These are phyloP conservation scores for Hydrocynus forskahlii DNA, from an alignment of 2,797 vertebrate species.

Conservation along the genomic window DNA sequence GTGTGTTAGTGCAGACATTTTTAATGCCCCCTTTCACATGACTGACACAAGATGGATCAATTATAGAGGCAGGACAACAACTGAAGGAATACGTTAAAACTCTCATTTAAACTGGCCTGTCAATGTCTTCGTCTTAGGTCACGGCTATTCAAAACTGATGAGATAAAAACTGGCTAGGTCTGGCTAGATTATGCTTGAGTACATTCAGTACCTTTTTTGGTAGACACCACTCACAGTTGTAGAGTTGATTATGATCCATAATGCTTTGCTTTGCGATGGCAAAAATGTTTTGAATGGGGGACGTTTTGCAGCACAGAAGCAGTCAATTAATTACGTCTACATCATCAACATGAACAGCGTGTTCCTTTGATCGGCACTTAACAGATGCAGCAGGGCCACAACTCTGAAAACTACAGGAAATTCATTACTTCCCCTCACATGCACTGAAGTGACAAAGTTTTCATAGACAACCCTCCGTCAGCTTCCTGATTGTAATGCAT, in stretches of 20 bases:
- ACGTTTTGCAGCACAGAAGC: background rate
- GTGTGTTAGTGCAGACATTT: too few relatives aligned
- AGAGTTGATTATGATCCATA: background rate
- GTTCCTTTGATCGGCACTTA: background rate
- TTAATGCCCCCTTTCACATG: too few relatives aligned
- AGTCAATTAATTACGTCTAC: conserved; percentile 1
- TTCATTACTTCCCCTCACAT: conserved; percentile 52
- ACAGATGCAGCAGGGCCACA: conserved; percentile 3
- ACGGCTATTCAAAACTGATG: too few relatives aligned
- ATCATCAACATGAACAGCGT: conserved; percentile 5
- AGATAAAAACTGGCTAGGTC: too few relatives aligned
- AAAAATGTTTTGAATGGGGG: background rate
- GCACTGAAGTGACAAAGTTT: conserved; percentile 28
- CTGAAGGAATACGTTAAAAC: too few relatives aligned
- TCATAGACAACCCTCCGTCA: conserved; percentile 42
- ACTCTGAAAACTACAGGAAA: conserved; percentile 53
- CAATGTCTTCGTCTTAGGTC: too few relatives aligned
- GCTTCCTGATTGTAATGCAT: conserved; percentile 48
- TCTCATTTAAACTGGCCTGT: too few relatives aligned
- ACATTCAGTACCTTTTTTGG: too few relatives aligned
- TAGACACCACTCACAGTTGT: too few relatives aligned
- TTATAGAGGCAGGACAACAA: too few relatives aligned
- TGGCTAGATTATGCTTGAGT: too few relatives aligned
- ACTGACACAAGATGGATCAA: too few relatives aligned
- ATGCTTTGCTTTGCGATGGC: background rate